Percentiles rank a stretch among this genome's conserved stretches.
These are phyloP conservation scores for Anoplius nigerrimus DNA, from an alignment of 2,888 invertebrate genomes.

Conservation along the genomic window DNA sequence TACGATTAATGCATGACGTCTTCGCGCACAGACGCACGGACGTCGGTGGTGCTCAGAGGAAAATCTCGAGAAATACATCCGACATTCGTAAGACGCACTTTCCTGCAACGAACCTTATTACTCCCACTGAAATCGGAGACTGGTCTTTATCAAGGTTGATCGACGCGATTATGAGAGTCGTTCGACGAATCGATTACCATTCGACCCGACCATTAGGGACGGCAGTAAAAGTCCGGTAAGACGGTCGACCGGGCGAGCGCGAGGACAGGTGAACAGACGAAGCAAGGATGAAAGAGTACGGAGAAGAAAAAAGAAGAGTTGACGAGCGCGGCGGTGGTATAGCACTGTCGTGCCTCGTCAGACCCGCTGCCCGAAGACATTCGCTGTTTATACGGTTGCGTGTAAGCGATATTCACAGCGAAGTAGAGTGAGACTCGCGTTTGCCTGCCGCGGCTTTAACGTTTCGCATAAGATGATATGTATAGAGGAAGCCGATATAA, in stretches of 20 bases:
- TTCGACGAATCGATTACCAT: too few species aligned
- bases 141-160: too few species aligned
- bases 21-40: too few species aligned
- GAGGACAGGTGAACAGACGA: constrained; percentile 36
- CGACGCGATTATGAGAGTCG: too few species aligned
- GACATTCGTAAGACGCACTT: too few species aligned
- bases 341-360: constrained; percentile 1
- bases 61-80: too few species aligned
- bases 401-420: constrained; percentile 44
- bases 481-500: constrained; percentile 31
- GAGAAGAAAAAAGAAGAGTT: constrained; percentile 21
- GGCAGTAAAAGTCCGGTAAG: too few species aligned
- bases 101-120: constrained; percentile 14
- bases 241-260: constrained; percentile 13
- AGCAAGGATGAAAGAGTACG: constrained; percentile 4
- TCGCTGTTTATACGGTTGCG: constrained; percentile 42
- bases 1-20: too few species aligned
- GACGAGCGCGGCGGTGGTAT: background rate
- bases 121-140: constrained; percentile 20
- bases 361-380: constrained; percentile 12
- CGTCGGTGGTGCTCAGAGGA: too few species aligned
- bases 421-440: constrained; percentile 42
- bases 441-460: constrained; percentile 32
- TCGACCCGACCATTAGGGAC: too few species aligned
- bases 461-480: constrained; percentile 35